phyloP scores from a whole-genome alignment of 2,888 invertebrate genomes.

The Polydrusus cervinus region DNA sequence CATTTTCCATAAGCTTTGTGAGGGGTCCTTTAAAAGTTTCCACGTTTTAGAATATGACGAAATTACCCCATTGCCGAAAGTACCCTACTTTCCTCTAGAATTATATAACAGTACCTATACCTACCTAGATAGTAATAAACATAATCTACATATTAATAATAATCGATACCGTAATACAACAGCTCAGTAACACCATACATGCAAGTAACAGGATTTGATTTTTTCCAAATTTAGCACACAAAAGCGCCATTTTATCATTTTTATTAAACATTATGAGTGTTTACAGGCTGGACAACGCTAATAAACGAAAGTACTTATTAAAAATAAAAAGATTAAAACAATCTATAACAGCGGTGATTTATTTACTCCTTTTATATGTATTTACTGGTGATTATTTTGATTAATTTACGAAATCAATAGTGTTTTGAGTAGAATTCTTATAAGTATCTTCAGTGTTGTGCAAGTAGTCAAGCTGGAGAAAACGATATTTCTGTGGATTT shows the following conservation, averaged over 20 bases:
- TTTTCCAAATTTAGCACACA: neutral
- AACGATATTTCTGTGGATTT: neutral
- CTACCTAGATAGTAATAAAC: neutral
- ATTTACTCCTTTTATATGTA: constrained; percentile 31
- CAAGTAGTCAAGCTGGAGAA: neutral
- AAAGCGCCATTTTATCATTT: neutral
- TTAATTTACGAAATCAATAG: constrained; percentile 34
- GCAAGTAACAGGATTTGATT: neutral
- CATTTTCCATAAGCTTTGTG: too few species aligned
- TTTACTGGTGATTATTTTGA: constrained; percentile 33
- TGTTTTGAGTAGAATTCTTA: constrained; percentile 33
- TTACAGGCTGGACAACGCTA: constrained; percentile 22
- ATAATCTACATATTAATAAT: constrained; percentile 7
- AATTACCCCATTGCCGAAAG: too few species aligned
- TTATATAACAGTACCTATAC: neutral
- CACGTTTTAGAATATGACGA: too few species aligned
- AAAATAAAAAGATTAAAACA: constrained; percentile 25
- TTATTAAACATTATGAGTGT: neutral
- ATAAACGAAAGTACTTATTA: constrained; percentile 13
- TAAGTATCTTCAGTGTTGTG: constrained; percentile 26
- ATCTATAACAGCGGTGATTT: constrained; percentile 5
- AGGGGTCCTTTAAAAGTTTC: too few species aligned
- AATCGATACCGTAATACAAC: neutral
- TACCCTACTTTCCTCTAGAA: too few species aligned
- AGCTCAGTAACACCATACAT: neutral